A percentile compares a stretch with the other conserved stretches of the same genome.
Evolutionary conservation across 2,797 vertebrate genomes (phyloP).

Genomic region (Varecia variegata): DNA sequence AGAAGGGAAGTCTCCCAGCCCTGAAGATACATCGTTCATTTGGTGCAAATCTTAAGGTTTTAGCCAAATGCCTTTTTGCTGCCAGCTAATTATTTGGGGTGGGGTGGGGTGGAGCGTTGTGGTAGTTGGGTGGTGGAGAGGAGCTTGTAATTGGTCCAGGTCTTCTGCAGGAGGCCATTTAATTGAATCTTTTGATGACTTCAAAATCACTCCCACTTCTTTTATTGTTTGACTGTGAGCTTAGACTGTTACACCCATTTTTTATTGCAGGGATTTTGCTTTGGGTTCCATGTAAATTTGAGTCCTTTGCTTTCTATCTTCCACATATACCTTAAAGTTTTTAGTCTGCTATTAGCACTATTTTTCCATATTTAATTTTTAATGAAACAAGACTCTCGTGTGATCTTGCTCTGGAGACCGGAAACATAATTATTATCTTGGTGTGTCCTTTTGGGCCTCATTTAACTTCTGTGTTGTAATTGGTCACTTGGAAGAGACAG

Average conservation of each 20-base stretch:
- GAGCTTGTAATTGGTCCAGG: background rate
- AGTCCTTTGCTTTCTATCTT: background rate
- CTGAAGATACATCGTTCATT: background rate
- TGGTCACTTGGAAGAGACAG: background rate
- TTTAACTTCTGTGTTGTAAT: background rate
- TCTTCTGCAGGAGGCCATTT: background rate
- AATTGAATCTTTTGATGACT: background rate
- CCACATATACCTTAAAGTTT: background rate
- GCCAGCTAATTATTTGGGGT: background rate
- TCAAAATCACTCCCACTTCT: background rate
- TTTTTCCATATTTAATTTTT: conserved; percentile 43
- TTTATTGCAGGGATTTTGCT: conserved; percentile 23
- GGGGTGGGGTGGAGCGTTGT: background rate
- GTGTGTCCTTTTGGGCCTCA: background rate
- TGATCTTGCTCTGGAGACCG: background rate
- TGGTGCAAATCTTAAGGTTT: background rate
- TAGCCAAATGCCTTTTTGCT: background rate
- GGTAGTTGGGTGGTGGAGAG: background rate
- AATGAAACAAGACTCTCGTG: background rate
- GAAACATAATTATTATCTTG: background rate
- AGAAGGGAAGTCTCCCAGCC: background rate
- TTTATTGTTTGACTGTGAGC: background rate
- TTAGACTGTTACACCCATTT: background rate
- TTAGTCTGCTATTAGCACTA: background rate
- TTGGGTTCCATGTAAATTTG: background rate